phyloP scores from a whole-genome alignment of 1,140 invertebrate genomes.

The Alviniconcha marisindica region DNA sequence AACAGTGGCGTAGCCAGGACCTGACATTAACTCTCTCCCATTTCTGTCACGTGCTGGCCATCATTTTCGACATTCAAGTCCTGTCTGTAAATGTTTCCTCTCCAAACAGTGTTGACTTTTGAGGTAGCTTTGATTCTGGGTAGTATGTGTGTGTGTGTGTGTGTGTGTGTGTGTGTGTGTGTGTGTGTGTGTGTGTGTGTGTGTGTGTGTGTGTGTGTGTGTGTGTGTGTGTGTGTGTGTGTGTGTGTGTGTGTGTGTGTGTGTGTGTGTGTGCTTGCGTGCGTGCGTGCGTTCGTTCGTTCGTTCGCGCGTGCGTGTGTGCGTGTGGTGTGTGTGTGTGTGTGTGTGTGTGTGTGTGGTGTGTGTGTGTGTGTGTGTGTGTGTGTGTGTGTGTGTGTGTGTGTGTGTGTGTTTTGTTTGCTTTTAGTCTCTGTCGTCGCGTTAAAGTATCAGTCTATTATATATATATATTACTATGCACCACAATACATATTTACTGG shows the following conservation, averaged over 20 bases:
- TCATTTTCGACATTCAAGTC: too few relatives aligned
- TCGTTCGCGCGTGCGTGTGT: background rate
- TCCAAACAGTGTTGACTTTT: background rate
- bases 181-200: background rate
- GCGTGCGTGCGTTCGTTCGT: too few relatives aligned
- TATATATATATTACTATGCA: too few relatives aligned
- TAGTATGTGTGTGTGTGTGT: background rate
- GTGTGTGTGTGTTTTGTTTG: background rate
- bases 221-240: slow-evolving; percentile 10
- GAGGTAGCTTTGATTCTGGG: too few relatives aligned
- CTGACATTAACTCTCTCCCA: too few relatives aligned
- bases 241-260: slow-evolving; percentile 9
- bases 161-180: slow-evolving; percentile 19
- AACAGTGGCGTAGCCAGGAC: too few relatives aligned
- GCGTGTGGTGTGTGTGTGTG: background rate
- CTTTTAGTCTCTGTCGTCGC: too few relatives aligned
- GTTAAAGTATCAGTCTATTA: too few relatives aligned
- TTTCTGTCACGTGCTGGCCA: too few relatives aligned
- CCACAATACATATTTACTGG: too few relatives aligned
- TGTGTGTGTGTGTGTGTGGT: background rate
- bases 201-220: background rate
- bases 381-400: slow-evolving; percentile 8
- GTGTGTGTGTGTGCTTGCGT: background rate
- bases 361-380: slow-evolving; percentile 7
- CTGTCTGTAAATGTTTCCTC: background rate